phyloP scores from a whole-genome alignment of 2,797 vertebrate species.

The Eurystomus glaucurus region DNA sequence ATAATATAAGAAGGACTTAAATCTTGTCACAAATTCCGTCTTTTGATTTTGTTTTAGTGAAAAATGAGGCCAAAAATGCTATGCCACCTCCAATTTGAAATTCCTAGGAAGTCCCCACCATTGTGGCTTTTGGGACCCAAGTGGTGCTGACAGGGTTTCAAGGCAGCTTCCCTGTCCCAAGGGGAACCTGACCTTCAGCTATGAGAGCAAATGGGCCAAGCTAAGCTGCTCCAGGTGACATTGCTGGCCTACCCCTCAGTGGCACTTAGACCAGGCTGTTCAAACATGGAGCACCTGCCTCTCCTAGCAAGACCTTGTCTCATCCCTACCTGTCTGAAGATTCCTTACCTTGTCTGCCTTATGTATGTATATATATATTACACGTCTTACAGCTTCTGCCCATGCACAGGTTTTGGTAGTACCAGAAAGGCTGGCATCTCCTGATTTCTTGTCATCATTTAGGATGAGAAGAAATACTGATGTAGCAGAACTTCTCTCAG shows the following conservation, averaged over 20 bases:
- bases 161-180: background rate
- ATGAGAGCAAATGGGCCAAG: fast-evolving
- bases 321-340: background rate
- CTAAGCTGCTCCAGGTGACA: background rate
- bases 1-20: background rate
- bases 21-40: background rate
- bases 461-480: background rate
- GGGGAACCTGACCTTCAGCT: background rate
- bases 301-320: background rate
- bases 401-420: background rate
- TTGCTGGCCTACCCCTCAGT: background rate
- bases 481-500: background rate
- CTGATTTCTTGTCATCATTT: background rate
- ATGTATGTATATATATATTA: fast-evolving
- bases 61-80: background rate
- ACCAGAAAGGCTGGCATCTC: background rate
- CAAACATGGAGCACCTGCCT: background rate
- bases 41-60: background rate
- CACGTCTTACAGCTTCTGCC: background rate
- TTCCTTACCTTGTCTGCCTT: background rate
- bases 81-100: background rate
- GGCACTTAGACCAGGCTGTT: background rate
- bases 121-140: background rate
- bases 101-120: background rate
- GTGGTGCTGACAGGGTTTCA: background rate